Percentiles rank a stretch among this genome's conserved stretches.
Evolutionary conservation across 37 sponge, comb jelly and placozoan genomes (phyloP).

Genomic region (Beroe forskalii): DNA sequence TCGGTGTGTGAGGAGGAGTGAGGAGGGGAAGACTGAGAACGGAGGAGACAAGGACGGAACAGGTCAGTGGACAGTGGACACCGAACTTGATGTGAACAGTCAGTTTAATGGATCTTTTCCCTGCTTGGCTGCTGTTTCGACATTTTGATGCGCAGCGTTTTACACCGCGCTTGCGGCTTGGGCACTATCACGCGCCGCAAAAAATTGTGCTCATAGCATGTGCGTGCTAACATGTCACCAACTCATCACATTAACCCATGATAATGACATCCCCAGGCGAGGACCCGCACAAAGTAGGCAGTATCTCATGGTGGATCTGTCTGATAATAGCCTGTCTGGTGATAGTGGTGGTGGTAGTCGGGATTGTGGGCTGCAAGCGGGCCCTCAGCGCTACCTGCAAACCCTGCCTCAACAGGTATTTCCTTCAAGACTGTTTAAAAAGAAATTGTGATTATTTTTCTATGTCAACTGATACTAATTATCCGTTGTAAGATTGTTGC

Average conservation of each 20-base stretch:
- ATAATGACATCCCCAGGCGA: too few relatives aligned
- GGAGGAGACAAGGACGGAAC: too few relatives aligned
- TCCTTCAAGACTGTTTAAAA: neutral
- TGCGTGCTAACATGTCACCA: too few relatives aligned
- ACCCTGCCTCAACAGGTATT: conserved; percentile 34
- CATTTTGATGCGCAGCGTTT: too few relatives aligned
- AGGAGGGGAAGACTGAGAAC: too few relatives aligned
- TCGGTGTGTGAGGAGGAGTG: neutral
- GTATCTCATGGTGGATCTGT: conserved; percentile 46
- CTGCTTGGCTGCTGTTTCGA: too few relatives aligned
- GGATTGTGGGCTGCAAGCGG: conserved; percentile 30
- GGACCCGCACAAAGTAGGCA: neutral
- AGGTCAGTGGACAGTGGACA: neutral
- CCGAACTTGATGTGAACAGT: neutral
- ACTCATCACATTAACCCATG: too few relatives aligned
- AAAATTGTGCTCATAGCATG: too few relatives aligned
- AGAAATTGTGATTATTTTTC: neutral
- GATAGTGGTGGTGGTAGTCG: neutral
- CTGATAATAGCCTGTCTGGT: conserved; percentile 18
- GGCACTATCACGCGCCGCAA: too few relatives aligned
- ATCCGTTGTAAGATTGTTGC: neutral
- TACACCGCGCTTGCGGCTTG: too few relatives aligned
- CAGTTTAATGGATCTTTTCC: neutral
- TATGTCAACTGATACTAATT: neutral
- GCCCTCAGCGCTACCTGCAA: neutral